phyloP scores from a whole-genome alignment of 2,797 vertebrate genomes.

The Sebastes wilsoni region DNA sequence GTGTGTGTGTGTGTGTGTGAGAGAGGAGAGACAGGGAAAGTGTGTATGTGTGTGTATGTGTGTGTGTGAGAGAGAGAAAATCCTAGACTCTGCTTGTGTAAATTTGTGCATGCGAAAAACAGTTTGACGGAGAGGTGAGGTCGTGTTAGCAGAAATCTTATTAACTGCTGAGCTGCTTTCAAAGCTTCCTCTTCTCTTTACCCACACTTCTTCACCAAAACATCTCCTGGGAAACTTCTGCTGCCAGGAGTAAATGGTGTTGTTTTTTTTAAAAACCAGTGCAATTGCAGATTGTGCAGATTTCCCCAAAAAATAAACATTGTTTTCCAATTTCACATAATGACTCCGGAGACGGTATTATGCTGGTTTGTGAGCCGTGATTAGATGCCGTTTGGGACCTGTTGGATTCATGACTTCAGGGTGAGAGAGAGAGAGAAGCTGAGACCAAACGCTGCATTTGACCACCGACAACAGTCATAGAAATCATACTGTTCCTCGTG shows the following conservation, averaged over 20 bases:
- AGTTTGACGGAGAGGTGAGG: slow-evolving; percentile 29
- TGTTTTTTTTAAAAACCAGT: neutral
- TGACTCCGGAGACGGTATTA: neutral
- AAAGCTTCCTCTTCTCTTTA: slow-evolving; percentile 28
- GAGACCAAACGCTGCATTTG: slow-evolving; percentile 25
- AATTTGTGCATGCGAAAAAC: slow-evolving; percentile 12
- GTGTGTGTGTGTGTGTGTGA: too few species aligned
- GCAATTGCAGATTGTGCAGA: neutral
- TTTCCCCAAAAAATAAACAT: slow-evolving; percentile 5
- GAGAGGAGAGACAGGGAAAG: neutral
- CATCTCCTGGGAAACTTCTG: slow-evolving; percentile 17
- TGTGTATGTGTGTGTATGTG: neutral
- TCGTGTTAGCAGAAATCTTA: slow-evolving; percentile 55
- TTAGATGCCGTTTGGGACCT: neutral
- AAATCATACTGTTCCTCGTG: slow-evolving; percentile 2
- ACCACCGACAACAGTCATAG: slow-evolving; percentile 16
- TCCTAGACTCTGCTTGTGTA: neutral
- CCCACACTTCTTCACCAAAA: slow-evolving; percentile 17
- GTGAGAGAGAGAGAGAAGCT: neutral
- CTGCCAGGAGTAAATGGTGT: neutral
- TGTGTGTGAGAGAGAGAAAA: neutral
- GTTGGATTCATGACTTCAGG: neutral
- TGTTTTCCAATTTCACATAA: neutral
- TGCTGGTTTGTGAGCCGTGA: neutral
- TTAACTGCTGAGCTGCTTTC: slow-evolving; percentile 55